Evolutionary conservation across 2,888 invertebrate genomes (phyloP), one percentile per base, ranked within the genome.

Genomic region (Temnothorax ravouxi): DNA sequence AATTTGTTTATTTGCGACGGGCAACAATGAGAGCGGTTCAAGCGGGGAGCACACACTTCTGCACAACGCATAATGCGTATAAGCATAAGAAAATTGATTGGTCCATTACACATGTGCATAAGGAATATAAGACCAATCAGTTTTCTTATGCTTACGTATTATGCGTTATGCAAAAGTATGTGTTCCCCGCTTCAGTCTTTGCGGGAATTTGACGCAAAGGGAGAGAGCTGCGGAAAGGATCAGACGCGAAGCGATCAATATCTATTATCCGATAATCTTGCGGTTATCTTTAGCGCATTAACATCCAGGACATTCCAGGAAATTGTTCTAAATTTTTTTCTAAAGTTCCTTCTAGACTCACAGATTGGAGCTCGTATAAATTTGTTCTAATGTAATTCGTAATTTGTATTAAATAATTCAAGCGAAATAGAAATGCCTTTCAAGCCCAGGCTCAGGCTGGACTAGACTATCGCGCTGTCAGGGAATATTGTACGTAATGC

Each of bases 1-100:
- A 80, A 80, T 80, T 80, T 80, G 79, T 80, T 80, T 80, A 80
- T 80, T 80, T 80, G 69, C 69, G 59, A 79, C 79, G 56, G 59
- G 47, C 59, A 79, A 79, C 79, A 79, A 79, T 79, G 79, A 79
- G 79, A 79, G 47, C 29, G 47, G 59, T 21, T 66, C n/a, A n/a
- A n/a, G n/a, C n/a, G n/a, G n/a, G n/a, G n/a, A n/a, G n/a, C n/a
- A n/a, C n/a, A n/a, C n/a, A n/a, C n/a, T n/a, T n/a, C n/a, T n/a
- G n/a, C n/a, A n/a, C n/a, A n/a, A n/a, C n/a, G n/a, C n/a, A n/a
- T n/a, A n/a, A n/a, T n/a, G n/a, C n/a, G n/a, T n/a, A n/a, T n/a
- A n/a, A n/a, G n/a, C n/a, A n/a, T n/a, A n/a, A n/a, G n/a, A n/a
- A n/a, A n/a, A n/a, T n/a, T n/a, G n/a, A n/a, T n/a, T n/a, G n/a